These are phyloP conservation scores for Pogonognathellus flavescens DNA, from an alignment of 1,140 invertebrate genomes.

Conservation along the genomic window DNA sequence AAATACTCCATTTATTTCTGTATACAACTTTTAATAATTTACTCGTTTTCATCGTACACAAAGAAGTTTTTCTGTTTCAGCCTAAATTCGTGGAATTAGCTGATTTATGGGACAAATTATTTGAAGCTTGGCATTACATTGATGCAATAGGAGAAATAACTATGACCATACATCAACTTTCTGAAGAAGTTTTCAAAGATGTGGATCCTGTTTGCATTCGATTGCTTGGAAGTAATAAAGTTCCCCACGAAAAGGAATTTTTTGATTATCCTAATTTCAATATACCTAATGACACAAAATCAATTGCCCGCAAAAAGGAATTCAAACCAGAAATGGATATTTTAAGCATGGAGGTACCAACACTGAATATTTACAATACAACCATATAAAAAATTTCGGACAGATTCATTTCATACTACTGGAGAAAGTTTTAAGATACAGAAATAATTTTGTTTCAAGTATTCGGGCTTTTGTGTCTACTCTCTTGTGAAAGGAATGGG, in stretches of 20 bases:
- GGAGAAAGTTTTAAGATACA: constrained; percentile 71
- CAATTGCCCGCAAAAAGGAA: constrained; percentile 22
- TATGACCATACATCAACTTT: constrained; percentile 71
- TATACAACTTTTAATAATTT: too few relatives aligned
- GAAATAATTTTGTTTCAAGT: constrained; percentile 73
- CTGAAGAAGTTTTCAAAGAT: constrained; percentile 51
- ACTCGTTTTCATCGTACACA: background rate
- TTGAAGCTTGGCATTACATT: constrained; percentile 76
- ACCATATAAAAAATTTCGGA: too few relatives aligned
- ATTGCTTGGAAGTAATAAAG: background rate
- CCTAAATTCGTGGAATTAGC: constrained; percentile 77
- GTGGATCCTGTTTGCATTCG: constrained; percentile 46
- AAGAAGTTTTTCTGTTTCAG: constrained; percentile 69
- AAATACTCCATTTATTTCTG: background rate
- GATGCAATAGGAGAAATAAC: constrained; percentile 74
- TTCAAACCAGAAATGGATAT: constrained; percentile 50
- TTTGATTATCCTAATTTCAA: constrained; percentile 70
- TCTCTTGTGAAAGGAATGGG: constrained; percentile 74
- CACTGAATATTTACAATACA: too few relatives aligned
- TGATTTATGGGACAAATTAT: constrained; percentile 76
- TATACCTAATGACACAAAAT: constrained; percentile 41
- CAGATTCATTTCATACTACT: too few relatives aligned
- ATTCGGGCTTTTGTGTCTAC: constrained; percentile 78
- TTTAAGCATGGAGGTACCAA: constrained; percentile 43
- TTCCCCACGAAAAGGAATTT: constrained; percentile 65